Percentiles rank a stretch among this genome's conserved stretches.
Evolutionary conservation across 2,888 invertebrate genomes (phyloP).

Genomic region (Diogma glabrata): DNA sequence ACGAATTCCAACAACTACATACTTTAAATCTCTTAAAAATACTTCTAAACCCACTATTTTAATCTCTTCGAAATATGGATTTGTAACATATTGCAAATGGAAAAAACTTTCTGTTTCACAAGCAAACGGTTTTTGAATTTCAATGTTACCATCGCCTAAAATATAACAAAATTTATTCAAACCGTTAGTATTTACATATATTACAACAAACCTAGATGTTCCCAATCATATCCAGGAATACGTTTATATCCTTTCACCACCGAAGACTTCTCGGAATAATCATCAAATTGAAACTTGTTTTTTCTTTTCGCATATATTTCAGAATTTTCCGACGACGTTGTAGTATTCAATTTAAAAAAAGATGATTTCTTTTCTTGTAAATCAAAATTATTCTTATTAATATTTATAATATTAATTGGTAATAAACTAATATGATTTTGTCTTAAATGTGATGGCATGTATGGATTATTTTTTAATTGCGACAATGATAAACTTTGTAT

Average conservation of each 20-base stretch:
- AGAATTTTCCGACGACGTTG: neutral
- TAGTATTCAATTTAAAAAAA: neutral
- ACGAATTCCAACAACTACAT: constrained; percentile 44
- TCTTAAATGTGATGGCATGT: neutral
- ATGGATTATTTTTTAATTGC: neutral
- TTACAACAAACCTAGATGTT: constrained; percentile 22
- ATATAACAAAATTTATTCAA: too few relatives aligned
- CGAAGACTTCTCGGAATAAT: neutral
- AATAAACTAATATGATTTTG: too few relatives aligned
- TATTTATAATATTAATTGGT: too few relatives aligned
- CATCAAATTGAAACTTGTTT: too few relatives aligned
- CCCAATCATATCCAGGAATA: constrained; percentile 25
- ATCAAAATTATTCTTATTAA: too few relatives aligned
- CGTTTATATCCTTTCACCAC: constrained; percentile 10
- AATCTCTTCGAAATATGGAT: too few relatives aligned
- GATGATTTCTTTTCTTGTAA: neutral
- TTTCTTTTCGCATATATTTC: neutral
- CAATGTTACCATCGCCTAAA: neutral
- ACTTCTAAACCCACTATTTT: constrained; percentile 8
- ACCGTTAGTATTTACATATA: too few relatives aligned
- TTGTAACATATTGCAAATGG: constrained; percentile 19
- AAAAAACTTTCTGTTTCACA: constrained; percentile 21
- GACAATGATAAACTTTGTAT: too few relatives aligned
- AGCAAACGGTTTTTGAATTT: constrained; percentile 20
- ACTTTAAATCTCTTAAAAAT: constrained; percentile 13